Percentiles rank a stretch among this genome's conserved stretches.
Conservation (phyloP, 2,888 invertebrate genomes). For the Geotrupes spiniger region DNA sequence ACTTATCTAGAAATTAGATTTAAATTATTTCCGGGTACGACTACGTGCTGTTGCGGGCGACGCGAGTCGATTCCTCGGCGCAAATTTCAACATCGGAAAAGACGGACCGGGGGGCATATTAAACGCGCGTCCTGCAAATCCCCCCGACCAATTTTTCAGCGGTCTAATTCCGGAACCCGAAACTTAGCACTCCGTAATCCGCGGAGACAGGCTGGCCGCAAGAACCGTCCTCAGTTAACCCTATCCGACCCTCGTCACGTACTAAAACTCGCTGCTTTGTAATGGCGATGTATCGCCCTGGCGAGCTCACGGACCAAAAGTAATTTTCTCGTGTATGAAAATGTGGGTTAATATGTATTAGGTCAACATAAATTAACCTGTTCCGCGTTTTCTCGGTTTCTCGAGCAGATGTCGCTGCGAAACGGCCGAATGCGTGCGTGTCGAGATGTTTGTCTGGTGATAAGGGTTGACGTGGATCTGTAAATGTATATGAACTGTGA, state of each 20-base stretch:
- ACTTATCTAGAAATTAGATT: too few relatives aligned
- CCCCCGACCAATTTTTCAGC: conserved; percentile 18
- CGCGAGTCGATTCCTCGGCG: too few relatives aligned
- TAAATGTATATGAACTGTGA: too few relatives aligned
- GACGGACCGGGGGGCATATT: background rate
- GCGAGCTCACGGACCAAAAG: conserved; percentile 25
- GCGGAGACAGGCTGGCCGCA: conserved; percentile 29
- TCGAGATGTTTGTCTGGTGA: too few relatives aligned
- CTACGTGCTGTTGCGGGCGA: too few relatives aligned
- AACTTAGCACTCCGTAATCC: conserved; percentile 30
- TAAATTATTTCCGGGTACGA: too few relatives aligned
- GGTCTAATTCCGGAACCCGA: conserved; percentile 22
- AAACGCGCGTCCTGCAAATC: conserved; percentile 23
- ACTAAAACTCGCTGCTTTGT: conserved; percentile 31
- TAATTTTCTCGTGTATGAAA: conserved; percentile 21
- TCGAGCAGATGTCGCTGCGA: too few relatives aligned
- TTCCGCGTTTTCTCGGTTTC: background rate
- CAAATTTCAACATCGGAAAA: background rate
- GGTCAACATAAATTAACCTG: background rate
- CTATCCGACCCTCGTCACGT: conserved; percentile 32
- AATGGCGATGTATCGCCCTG: conserved; percentile 29
- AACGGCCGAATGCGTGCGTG: too few relatives aligned
- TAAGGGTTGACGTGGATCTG: too few relatives aligned
- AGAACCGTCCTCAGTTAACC: conserved; percentile 30
- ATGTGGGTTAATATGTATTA: conserved; percentile 10